These are phyloP conservation scores for Amazona vittata DNA, from an alignment of 2,113 vertebrate genomes.

Conservation along the genomic window DNA sequence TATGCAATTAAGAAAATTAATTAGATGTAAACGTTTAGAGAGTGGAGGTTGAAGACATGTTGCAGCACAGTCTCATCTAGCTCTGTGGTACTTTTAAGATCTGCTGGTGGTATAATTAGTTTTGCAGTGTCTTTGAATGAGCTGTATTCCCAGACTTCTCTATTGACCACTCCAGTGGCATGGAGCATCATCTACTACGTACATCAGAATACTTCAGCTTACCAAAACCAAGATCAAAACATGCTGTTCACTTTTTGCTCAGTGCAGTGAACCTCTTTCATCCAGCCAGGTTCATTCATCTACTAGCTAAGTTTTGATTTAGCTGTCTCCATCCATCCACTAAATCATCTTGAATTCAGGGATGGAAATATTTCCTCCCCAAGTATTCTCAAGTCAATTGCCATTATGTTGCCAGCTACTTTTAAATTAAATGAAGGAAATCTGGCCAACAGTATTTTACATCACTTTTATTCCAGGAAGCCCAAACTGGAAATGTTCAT, in stretches of 20 bases:
- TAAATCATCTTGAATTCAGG: background rate
- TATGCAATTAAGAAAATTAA: constrained; percentile 72
- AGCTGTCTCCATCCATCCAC: background rate
- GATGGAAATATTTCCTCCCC: background rate
- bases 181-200: background rate
- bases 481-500: background rate
- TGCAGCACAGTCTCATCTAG: background rate
- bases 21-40: constrained; percentile 29
- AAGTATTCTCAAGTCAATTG: background rate
- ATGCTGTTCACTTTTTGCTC: background rate
- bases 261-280: background rate
- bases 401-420: background rate
- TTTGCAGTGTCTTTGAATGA: background rate
- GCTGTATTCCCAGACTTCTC: background rate
- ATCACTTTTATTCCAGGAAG: background rate
- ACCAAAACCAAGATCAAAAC: background rate
- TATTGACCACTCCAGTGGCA: background rate
- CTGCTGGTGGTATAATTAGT: background rate
- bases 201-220: background rate
- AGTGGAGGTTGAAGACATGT: background rate
- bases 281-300: background rate
- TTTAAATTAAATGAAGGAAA: background rate
- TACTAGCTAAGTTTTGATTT: background rate
- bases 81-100: background rate
- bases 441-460: background rate